Evolutionary conservation across 2,797 vertebrate genomes (phyloP), one percentile per base, ranked within the genome.

Genomic region (Aphelocoma californica): DNA sequence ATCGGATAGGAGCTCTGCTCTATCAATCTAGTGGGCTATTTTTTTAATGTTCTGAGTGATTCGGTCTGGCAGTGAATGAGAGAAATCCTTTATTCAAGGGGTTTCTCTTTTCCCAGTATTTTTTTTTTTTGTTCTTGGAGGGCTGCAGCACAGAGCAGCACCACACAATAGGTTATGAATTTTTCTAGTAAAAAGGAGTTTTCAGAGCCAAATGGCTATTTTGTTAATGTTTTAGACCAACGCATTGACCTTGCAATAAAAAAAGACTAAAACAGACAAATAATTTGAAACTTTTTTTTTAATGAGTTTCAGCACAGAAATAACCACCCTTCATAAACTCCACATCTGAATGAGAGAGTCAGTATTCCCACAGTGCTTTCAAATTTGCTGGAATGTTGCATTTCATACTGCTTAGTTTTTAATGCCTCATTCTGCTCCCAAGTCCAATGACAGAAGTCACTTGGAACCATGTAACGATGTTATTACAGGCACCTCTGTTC

Each of bases 381-480:
- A 85, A 61, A 87, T 53, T 85, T 24, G 14, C 73, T 69, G 47
- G n/a, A 83, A 93, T 34, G 18, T 36, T 78, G 17, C n/a, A 69
- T 79, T 93, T 93, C 60, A 73, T 53, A 86, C 17, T 53, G 48
- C 42, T 90, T 88, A 60, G 36, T 14, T 93, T 95, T 92, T 73
- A 95, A 48, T 48, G 53, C 34, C 81, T 88, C 64, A 25, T 90
- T 95, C 70, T 77, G 48, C 45, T 90, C 58, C 48, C 26, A 81
- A 90, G 44, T 34, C 38, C 50, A 67, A 42, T 7, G 73, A 81
- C 38, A 48, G 73, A 93, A 90, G 65, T 60, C 7, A 1, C 78
- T 93, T 85, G 64, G 62, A 97, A 84, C 81, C 42, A 38, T 38
- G 28, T n/a, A 90, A 88, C 79, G 69, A 78, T 78, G 93, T 91